Base-by-base conservation (phyloP, 1,140 invertebrate species). In the Apocrypta bakeri region DNA sequence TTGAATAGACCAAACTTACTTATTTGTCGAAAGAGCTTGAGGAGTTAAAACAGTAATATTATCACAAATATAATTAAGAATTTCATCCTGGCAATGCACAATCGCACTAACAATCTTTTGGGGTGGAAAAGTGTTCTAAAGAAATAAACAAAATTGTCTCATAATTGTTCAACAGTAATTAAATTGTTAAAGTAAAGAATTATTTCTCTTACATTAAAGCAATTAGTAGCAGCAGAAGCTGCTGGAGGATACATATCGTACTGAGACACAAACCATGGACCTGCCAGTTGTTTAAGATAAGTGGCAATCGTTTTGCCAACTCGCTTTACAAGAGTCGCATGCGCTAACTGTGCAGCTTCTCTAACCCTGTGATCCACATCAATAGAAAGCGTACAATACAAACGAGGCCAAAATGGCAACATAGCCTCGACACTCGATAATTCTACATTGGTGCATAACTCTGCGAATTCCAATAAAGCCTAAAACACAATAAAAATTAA, bases 171-270 rank as follows among this genome's bases (percentile, higher is more conserved):
- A 64, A 72, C 63, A 69, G 29, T 48, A 24, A 48, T 74, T 27
- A 0, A 56, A 48, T 29, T 74, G 2, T 0, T 1, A 48, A 31
- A 24, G 9, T 40, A 56, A 24, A n/a, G 17, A 24, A 2, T 56
- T 24, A 72, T 76, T 68, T 48, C 74, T 69, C 82, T 88, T 90
- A 94, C 94, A 87, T 94, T 92, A 84, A 96, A 97, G n/a, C 95
- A 94, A 85, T 93, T 92, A 25, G 88, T 91, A 25, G 97, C 97
- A 83, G 95, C 94, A 83, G 93, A 94, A 7, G 96, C 95, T 24
- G 96, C 96, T 3, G 96, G 96, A 14, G 96, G 93, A 91, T 97
- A 96, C 9, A 94, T 94, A 87, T 98, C 97, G 91, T 94, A 96
- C 87, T 96, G 96, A 25, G 95, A 95, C 6, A 95, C 93, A 84